Evolutionary conservation across 1,140 invertebrate species (phyloP), one percentile per base, ranked within the genome.

Genomic region (Gryllus bimaculatus): DNA sequence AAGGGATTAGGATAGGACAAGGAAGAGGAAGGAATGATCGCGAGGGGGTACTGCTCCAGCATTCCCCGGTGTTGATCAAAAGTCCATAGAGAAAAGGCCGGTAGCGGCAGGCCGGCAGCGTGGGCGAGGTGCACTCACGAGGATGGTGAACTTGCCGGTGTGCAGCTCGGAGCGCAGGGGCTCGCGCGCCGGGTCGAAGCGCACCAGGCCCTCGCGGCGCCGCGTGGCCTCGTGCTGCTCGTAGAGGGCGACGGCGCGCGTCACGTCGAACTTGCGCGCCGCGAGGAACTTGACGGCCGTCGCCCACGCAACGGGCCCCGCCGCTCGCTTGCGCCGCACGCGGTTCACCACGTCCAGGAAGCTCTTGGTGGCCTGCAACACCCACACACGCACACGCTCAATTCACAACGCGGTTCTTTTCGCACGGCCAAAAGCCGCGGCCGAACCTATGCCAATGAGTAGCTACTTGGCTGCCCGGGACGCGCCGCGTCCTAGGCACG

Each of bases 71-170:
- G 26, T 39, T 39, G 26, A 39, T 39, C 26, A 39, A 39, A 39
- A 39, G 5, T 2, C 26, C 26, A 39, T 39, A 39, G 5, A 39
- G 5, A 39, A 39, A 5, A 39, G 5, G 26, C 26, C 26, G 26
- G 26, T 5, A 39, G 26, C 26, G 26, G 5, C 1, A 39, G 26
- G 26, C 26, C 26, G 26, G 26, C 26, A 39, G 26, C 26, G 26
- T n/a, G n/a, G n/a, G n/a, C n/a, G n/a, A n/a, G n/a, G 20, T 18
- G 10, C 49, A 88, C 91, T 91, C 88, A 98, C 96, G 91, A 99
- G 88, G 85, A 98, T 93, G 78, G 97, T 98, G 86, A 99, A 98
- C 90, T 99, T 99, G 84, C 95, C 96, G 79, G 96, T 97, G 82
- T 91, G 89, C 78, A 99, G 86, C 88, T 99, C 97, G 21, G 90